Base-by-base conservation (phyloP, 1,140 invertebrate species). In the Drosophila pachea region DNA sequence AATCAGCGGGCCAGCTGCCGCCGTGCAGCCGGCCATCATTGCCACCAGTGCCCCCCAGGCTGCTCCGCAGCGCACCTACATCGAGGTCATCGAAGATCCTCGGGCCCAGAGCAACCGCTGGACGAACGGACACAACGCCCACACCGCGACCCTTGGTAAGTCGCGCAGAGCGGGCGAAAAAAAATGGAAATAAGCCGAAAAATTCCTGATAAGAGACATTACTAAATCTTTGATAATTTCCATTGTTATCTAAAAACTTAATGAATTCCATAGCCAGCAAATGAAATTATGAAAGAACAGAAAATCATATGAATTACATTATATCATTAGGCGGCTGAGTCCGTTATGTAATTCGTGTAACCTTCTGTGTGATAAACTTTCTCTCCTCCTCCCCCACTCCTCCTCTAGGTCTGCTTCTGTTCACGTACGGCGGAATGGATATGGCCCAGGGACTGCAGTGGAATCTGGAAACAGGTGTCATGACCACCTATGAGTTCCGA, bases 401-500 rank as follows among this genome's bases (percentile, higher is more conserved):
- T 4, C 5, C 2, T 14, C 12, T 12, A 87, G 83, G 71, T 36
- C 48, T 68, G 5, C 45, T 79, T 2, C 48, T 84, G 1, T 84
- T 87, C 16, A 45, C 71, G 2, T 83, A 79, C 14, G 84, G 74
- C 7, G 84, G 84, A 16, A 73, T 87, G 69, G 76, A 87, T 36
- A 68, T 87, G 72, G 76, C 78, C 9, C 61, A 74, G n/a, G 69
- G 84, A 0, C 54, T 87, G 7, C 72, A 75, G 16, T 76, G 79
- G 76, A 78, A 68, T 50, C 4, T 61, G 16, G 52, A 32, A 11
- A 36, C 38, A 4, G 60, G 9, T 12, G n/a, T 43, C 0, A 4
- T 4, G 9, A 65, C 7, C 3, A 68, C 69, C 0, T n/a, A 36
- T n/a, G 70, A 87, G 50, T 86, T 87, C 2, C 29, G 62, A 9